A percentile compares a stretch with the other conserved stretches of the same genome.
phyloP scores from a whole-genome alignment of 2,888 invertebrate genomes.

The Drosophila anomalata region DNA sequence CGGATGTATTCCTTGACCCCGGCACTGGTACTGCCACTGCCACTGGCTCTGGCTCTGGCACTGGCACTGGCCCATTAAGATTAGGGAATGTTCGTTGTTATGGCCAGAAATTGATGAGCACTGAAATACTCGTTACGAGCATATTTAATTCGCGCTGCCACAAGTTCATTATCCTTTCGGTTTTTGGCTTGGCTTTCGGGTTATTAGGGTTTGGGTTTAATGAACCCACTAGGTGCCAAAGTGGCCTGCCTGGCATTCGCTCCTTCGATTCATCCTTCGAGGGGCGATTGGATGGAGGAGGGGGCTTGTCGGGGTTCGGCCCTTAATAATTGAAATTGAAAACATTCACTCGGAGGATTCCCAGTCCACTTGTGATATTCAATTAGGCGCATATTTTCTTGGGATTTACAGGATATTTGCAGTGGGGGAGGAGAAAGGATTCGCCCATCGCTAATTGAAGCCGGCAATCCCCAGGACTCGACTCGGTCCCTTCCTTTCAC shows the following conservation, averaged over 20 bases:
- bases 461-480: constrained; percentile 29
- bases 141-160: constrained; percentile 44
- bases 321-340: constrained; percentile 73
- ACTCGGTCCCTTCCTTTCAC: constrained; percentile 32
- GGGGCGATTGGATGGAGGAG: no score
- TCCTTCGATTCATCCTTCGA: background rate
- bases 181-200: constrained; percentile 21
- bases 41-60: no score
- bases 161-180: constrained; percentile 68
- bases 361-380: constrained; percentile 29
- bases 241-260: constrained; percentile 43
- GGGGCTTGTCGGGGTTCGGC: background rate
- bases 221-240: constrained; percentile 69
- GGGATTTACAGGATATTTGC: constrained; percentile 45
- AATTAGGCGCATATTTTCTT: constrained; percentile 73
- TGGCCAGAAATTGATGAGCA: constrained; percentile 60
- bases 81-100: constrained; percentile 46
- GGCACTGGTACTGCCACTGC: background rate
- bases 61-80: constrained; percentile 30
- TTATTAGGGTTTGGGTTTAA: constrained; percentile 58
- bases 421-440: constrained; percentile 15
- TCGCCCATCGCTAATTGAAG: constrained; percentile 59
- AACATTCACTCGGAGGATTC: constrained; percentile 50
- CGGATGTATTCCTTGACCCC: constrained; percentile 33
- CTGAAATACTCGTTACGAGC: constrained; percentile 58